These are phyloP conservation scores for Buceros bicornis DNA, from an alignment of 2,797 vertebrate genomes.

Conservation along the genomic window DNA sequence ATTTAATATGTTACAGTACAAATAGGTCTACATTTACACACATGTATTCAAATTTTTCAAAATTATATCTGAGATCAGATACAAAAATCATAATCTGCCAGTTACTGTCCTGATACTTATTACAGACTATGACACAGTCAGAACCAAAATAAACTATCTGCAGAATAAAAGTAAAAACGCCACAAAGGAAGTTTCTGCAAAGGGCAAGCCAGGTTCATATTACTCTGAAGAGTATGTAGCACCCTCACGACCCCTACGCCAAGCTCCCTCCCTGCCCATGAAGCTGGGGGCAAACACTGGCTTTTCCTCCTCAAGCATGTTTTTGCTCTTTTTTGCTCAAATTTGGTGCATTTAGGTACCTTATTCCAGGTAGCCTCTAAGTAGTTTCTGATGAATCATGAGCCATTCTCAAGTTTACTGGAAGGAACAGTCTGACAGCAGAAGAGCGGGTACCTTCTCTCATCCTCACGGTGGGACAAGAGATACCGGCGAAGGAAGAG, in stretches of 20 bases:
- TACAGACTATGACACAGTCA: neutral
- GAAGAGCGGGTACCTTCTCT: neutral
- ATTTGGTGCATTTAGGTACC: neutral
- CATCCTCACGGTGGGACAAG: fast-evolving
- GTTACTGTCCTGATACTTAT: neutral
- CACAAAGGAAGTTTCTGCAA: neutral
- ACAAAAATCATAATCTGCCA: neutral
- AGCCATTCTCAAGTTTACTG: neutral
- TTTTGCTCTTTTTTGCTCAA: neutral
- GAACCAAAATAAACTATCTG: neutral
- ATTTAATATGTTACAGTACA: neutral
- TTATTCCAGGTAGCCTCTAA: neutral
- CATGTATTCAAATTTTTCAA: conserved; percentile 11
- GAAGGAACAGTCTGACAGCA: neutral
- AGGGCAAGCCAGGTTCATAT: neutral
- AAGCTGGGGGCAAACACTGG: neutral
- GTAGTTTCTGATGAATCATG: neutral
- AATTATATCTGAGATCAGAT: neutral
- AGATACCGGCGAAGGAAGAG: conserved; percentile 19
- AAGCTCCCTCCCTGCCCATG: neutral
- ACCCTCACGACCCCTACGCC: neutral
- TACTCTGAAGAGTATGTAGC: neutral
- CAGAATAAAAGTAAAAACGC: conserved; percentile 9
- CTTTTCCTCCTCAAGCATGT: neutral
- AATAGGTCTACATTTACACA: neutral